These are phyloP conservation scores for Tetranychus truncatus DNA, from an alignment of 2,888 invertebrate genomes.

Conservation along the genomic window DNA sequence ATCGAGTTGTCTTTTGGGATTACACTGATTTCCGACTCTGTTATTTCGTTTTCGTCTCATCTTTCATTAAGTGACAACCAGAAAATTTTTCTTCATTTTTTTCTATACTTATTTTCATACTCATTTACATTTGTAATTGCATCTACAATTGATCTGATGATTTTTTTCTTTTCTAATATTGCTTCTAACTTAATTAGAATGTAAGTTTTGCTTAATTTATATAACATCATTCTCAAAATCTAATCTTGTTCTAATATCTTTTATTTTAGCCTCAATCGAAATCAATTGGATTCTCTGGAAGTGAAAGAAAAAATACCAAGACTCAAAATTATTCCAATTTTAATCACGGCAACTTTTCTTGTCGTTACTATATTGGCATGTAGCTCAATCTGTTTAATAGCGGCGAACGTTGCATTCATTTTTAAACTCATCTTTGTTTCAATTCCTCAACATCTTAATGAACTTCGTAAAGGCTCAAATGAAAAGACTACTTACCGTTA, in stretches of 20 bases:
- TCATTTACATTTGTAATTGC: slow-evolving; percentile 11
- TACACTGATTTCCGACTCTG: not conserved
- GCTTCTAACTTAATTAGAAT: not conserved
- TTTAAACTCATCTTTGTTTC: not conserved
- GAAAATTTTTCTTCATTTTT: not conserved
- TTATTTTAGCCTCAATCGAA: not conserved
- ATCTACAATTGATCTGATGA: not conserved
- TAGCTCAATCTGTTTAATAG: slow-evolving; percentile 1
- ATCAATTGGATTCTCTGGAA: not conserved
- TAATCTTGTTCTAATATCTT: not conserved
- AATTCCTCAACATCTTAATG: not conserved
- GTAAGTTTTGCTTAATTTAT: not conserved
- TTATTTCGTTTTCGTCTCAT: not conserved
- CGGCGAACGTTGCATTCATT: not conserved
- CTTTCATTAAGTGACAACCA: not conserved
- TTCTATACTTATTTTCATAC: slow-evolving; percentile 15
- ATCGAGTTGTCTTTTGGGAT: not conserved
- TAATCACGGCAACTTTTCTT: not conserved
- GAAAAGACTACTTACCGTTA: not conserved
- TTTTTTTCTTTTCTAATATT: not conserved
- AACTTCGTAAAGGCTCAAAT: slow-evolving; percentile 6
- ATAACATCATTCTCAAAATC: not conserved
- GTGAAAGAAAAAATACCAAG: not conserved
- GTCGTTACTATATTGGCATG: not conserved
- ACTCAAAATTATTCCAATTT: not conserved